These are phyloP conservation scores for Phacellophora camtschatica DNA, from an alignment of 30 jellyfish, hydroid and myxozoan species.

Conservation along the genomic window DNA sequence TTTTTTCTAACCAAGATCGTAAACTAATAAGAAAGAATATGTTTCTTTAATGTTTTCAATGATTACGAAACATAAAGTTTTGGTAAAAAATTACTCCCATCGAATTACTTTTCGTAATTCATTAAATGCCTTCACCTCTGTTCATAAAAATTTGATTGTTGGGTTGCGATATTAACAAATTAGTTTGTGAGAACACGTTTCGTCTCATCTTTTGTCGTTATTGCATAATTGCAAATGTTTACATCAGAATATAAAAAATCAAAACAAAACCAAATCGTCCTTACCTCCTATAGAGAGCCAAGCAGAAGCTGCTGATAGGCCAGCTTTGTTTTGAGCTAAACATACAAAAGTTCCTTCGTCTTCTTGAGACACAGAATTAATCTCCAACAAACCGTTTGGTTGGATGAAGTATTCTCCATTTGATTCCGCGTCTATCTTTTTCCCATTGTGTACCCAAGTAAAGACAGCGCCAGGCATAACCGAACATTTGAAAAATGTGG, in stretches of 20 bases:
- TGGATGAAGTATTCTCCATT: slow-evolving; percentile 13
- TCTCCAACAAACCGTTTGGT: slow-evolving; percentile 59
- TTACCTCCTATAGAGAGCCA: slow-evolving; percentile 63
- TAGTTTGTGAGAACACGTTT: too few relatives aligned
- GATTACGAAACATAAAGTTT: too few relatives aligned
- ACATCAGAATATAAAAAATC: neutral
- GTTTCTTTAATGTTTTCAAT: too few relatives aligned
- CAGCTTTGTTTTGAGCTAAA: slow-evolving; percentile 59
- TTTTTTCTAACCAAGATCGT: too few relatives aligned
- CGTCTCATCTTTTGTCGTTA: too few relatives aligned
- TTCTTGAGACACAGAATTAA: slow-evolving; percentile 18
- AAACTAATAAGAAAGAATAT: too few relatives aligned
- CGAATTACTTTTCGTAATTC: too few relatives aligned
- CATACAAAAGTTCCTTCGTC: slow-evolving; percentile 67
- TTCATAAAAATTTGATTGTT: too few relatives aligned
- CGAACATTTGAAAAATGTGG: slow-evolving; percentile 48
- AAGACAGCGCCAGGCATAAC: slow-evolving; percentile 66
- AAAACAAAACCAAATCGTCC: neutral
- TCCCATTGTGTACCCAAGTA: slow-evolving; percentile 86
- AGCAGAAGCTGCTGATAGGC: slow-evolving; percentile 61
- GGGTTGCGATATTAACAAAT: too few relatives aligned
- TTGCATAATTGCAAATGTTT: too few relatives aligned
- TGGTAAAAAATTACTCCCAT: too few relatives aligned
- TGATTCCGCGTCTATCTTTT: slow-evolving; percentile 5
- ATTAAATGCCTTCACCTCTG: too few relatives aligned